Base-by-base conservation (phyloP, 2,888 invertebrate species). In the Pseudolycoriella hygida region DNA sequence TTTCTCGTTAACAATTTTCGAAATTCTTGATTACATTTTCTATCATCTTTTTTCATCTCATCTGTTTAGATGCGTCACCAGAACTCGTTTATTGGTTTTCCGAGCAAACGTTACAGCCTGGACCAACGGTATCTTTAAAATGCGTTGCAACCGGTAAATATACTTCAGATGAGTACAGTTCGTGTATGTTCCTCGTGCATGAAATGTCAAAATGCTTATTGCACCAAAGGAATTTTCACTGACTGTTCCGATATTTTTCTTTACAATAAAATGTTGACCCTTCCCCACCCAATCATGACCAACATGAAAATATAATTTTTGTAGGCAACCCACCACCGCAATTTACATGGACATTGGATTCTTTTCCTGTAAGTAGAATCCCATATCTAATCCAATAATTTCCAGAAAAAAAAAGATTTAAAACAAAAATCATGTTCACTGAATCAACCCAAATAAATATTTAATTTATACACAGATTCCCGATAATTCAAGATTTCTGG, bases 11-110 rank as follows among this genome's bases (percentile, higher is more conserved):
- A n/a, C n/a, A n/a, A n/a, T n/a, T n/a, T n/a, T n/a, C n/a, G n/a
- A n/a, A n/a, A n/a, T n/a, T n/a, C n/a, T n/a, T n/a, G n/a, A n/a
- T n/a, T n/a, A 25, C 25, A 8, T 8, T 25, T 4, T 25, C 25
- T 25, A 25, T 25, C 8, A 25, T 6, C 25, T 4, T 8, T 25
- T 4, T 25, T 25, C 4, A 25, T n/a, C n/a, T n/a, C n/a, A n/a
- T n/a, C n/a, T n/a, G n/a, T n/a, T n/a, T 67, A 84, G 89, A 89
- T 66, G 84, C 88, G 34, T 82, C 87, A 51, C 89, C 89, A 40
- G 88, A 89, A 68, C 69, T 90, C 55, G 76, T 83, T 53, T 87
- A 88, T 70, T 86, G 85, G 78, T 92, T 92, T 68, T 82, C 86
- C 47, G 89, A 90, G 63, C 88, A 89, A 66, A 90, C 88, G 10